Evolutionary conservation across 2,797 vertebrate genomes (phyloP).

Genomic region (Spatula versicolor): DNA sequence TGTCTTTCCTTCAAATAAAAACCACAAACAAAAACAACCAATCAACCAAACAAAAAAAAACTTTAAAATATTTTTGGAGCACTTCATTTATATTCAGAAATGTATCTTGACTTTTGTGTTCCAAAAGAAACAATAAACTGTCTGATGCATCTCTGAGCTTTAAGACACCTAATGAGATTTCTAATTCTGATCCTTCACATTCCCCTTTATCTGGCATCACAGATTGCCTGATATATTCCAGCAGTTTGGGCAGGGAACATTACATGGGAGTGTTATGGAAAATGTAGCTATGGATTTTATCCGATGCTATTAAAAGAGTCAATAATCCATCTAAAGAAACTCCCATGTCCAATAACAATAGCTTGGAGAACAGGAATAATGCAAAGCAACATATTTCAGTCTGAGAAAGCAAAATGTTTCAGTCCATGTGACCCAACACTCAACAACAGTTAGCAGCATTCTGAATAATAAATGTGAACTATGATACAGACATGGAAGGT

Average conservation of each 20-base stretch:
- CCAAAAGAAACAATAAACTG: neutral
- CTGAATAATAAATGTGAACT: neutral
- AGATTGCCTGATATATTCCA: neutral
- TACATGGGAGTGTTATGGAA: neutral
- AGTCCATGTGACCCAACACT: neutral
- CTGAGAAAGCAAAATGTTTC: neutral
- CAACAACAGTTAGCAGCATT: neutral
- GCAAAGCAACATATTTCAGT: neutral
- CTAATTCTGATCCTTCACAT: neutral
- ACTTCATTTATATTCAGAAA: neutral
- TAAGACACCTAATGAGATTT: neutral
- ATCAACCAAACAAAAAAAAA: accelerated
- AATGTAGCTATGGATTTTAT: neutral
- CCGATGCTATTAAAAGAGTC: neutral
- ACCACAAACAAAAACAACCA: too few species aligned
- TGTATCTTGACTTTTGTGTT: neutral
- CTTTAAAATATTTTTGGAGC: neutral
- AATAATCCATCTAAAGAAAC: neutral
- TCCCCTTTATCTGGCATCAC: neutral
- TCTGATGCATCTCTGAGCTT: neutral
- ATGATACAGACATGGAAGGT: neutral
- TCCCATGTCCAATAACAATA: neutral
- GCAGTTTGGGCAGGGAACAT: neutral
- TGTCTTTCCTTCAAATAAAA: neutral
- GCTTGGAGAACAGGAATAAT: neutral